Percentiles rank a stretch among this genome's conserved stretches.
Evolutionary conservation across 2,797 vertebrate genomes (phyloP).

Genomic region (Saxicola maurus): DNA sequence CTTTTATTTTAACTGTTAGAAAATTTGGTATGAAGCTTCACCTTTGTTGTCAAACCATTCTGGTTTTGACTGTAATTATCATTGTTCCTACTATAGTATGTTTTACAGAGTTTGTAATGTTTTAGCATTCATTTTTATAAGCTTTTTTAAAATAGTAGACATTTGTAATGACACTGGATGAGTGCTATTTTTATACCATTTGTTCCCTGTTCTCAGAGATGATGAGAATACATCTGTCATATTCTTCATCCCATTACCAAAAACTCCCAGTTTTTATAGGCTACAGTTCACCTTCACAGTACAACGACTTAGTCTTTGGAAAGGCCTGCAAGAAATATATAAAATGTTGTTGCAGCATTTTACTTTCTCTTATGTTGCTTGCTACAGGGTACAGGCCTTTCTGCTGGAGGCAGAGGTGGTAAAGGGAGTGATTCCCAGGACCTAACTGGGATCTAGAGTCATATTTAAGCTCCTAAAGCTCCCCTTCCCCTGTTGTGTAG

Average conservation of each 20-base stretch:
- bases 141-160: constrained; percentile 1
- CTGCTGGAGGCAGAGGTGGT: not conserved
- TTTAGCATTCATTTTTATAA: constrained; percentile 10
- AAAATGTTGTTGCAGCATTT: not conserved
- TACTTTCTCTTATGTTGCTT: not conserved
- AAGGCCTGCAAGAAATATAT: not conserved
- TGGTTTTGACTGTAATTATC: constrained; percentile 49
- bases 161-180: not conserved
- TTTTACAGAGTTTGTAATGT: constrained; percentile 10
- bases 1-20: not conserved
- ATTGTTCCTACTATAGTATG: constrained; percentile 12
- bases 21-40: constrained; percentile 40
- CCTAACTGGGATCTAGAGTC: not conserved
- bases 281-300: not conserved
- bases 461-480: not conserved
- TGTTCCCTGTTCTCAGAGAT: not conserved
- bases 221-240: not conserved
- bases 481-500: not conserved
- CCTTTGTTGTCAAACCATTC: constrained; percentile 1
- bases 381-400: not conserved
- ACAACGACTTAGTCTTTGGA: not conserved
- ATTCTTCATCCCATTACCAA: not conserved
- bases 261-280: not conserved
- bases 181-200: not conserved
- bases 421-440: not conserved